Evolutionary conservation across 2,888 invertebrate species (phyloP), one percentile per base, ranked within the genome.

Genomic region (Spilarctia lutea): DNA sequence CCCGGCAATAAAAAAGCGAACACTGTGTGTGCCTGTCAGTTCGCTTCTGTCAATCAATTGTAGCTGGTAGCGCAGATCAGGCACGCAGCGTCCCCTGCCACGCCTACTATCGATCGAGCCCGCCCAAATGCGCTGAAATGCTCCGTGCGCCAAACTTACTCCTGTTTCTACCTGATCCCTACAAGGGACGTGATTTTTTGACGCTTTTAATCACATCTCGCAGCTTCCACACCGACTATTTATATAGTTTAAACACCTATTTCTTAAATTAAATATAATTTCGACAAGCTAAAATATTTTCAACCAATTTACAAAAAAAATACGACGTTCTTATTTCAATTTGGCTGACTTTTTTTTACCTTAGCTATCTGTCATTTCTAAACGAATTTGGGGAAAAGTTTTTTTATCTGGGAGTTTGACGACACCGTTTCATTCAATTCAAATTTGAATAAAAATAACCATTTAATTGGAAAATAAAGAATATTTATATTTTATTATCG

Each of bases 21-120:
- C 81, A 78, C 74, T 76, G 91, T 90, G 92, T 91, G 91, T 91
- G 92, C 89, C 90, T 92, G 94, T 92, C 94, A 91, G 91, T 91
- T 89, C 90, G 91, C 91, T 92, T 91, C 89, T 94, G 95, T 94
- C 95, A 95, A 94, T 95, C 95, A 95, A 95, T 95, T 95, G 93
- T 86, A 85, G 87, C 85, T 86, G 87, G 84, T 87, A 87, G 90
- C 92, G 93, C 93, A 92, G 89, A 89, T 88, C 87, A 87, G 86
- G 86, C 85, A 93, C 94, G 94, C 95, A 93, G 93, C 91, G 90
- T 91, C 91, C 87, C 85, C 83, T 79, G 90, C 92, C 88, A 89
- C 94, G 94, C 94, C 94, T 87, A 79, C 88, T 94, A 94, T 89
- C 85, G 88, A 90, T 94, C 92, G 93, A 90, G 88, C 93, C 91